phyloP scores from a whole-genome alignment of 2,888 invertebrate genomes.

The Phaonia tiefii region DNA sequence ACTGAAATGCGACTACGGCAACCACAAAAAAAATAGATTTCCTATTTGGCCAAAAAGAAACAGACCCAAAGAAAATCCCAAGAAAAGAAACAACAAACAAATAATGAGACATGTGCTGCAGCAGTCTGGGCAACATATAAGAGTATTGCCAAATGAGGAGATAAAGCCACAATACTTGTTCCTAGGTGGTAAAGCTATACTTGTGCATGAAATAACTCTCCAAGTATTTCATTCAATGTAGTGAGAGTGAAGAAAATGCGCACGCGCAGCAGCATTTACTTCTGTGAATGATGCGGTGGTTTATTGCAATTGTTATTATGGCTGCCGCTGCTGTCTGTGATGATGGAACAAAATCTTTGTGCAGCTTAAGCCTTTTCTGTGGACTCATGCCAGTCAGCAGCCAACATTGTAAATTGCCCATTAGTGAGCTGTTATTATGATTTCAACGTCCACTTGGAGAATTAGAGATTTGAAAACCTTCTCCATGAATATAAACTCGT shows the following conservation, averaged over 20 bases:
- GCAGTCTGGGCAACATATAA: not conserved
- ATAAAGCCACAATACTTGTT: slow-evolving; percentile 10
- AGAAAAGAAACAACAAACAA: slow-evolving; percentile 1
- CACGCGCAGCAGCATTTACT: slow-evolving; percentile 9
- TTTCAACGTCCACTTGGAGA: slow-evolving; percentile 1
- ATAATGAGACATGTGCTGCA: slow-evolving; percentile 32
- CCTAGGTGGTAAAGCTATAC: not conserved
- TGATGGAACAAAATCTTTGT: not conserved
- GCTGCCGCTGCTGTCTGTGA: no score
- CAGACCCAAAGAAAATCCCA: not conserved
- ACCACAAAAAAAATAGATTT: not conserved
- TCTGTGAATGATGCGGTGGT: not conserved
- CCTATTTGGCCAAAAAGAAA: slow-evolving; percentile 48
- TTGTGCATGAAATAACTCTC: no score
- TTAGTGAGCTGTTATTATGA: slow-evolving; percentile 13
- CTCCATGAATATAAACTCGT: not conserved
- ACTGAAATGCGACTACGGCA: not conserved
- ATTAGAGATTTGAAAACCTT: not conserved
- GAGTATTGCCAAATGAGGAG: slow-evolving; percentile 7
- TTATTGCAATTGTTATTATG: not conserved
- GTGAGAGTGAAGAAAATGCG: slow-evolving; percentile 31
- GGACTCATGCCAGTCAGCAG: slow-evolving; percentile 3
- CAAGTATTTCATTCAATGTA: not conserved
- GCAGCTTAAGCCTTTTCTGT: not conserved
- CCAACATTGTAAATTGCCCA: slow-evolving; percentile 7